These are phyloP conservation scores for Andinoacara biseriatus DNA, from an alignment of 2,113 vertebrate genomes.

Conservation along the genomic window DNA sequence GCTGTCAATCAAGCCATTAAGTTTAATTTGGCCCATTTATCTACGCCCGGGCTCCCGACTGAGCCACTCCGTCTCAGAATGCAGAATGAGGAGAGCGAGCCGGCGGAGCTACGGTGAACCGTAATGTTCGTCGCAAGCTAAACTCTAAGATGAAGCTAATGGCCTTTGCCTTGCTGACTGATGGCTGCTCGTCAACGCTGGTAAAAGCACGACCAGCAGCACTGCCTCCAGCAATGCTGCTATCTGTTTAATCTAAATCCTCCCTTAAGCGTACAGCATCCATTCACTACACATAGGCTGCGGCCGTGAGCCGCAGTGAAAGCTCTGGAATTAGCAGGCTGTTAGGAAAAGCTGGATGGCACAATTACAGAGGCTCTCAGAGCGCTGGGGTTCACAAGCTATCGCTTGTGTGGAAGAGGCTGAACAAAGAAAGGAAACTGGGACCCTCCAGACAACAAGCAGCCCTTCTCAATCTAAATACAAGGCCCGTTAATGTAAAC, in stretches of 20 bases:
- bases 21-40: conserved; percentile 75
- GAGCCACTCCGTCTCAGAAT: conserved; percentile 56
- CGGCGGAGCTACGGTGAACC: neutral
- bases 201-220: neutral
- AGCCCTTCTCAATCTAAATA: neutral
- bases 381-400: conserved; percentile 30
- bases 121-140: conserved; percentile 37
- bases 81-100: conserved; percentile 47
- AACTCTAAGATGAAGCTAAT: conserved; percentile 43
- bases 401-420: conserved; percentile 14
- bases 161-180: conserved; percentile 54
- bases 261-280: conserved; percentile 37
- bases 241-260: conserved; percentile 72
- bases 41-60: conserved; percentile 49
- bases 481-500: conserved; percentile 35
- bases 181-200: conserved; percentile 46
- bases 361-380: conserved; percentile 43
- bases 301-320: conserved; percentile 47
- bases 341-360: conserved; percentile 34
- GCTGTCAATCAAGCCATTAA: conserved; percentile 76
- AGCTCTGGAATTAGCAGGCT: conserved; percentile 56
- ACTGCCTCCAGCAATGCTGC: conserved; percentile 52
- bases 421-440: conserved; percentile 8
- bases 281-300: conserved; percentile 29
- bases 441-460: conserved; percentile 24